A percentile compares a stretch with the other conserved stretches of the same genome.
phyloP scores from a whole-genome alignment of 2,113 vertebrate species.

The Uria aalge region DNA sequence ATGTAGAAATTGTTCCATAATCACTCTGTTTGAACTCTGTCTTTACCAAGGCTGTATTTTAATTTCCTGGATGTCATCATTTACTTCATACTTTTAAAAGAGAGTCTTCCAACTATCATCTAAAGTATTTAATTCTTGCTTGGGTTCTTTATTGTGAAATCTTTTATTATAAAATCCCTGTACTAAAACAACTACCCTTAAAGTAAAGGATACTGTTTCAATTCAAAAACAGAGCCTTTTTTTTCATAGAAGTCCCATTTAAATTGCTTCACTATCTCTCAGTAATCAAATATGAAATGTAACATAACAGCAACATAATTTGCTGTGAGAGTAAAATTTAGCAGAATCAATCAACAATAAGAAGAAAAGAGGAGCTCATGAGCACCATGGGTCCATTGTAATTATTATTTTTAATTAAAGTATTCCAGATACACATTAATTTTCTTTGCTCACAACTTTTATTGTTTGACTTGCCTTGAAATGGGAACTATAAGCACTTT shows the following conservation, averaged over 20 bases:
- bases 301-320: slow-evolving; percentile 35
- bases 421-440: slow-evolving; percentile 32
- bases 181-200: not conserved
- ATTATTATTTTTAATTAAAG: slow-evolving; percentile 58
- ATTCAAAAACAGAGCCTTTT: not conserved
- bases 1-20: not conserved
- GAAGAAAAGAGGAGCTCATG: slow-evolving; percentile 12
- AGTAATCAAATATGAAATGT: slow-evolving; percentile 9
- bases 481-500: slow-evolving; percentile 38
- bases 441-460: slow-evolving; percentile 31
- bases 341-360: slow-evolving; percentile 31
- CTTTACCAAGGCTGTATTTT: not conserved
- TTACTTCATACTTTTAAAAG: not conserved
- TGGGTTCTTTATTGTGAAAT: not conserved
- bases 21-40: not conserved
- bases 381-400: not conserved
- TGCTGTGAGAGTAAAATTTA: slow-evolving; percentile 27
- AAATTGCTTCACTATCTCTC: slow-evolving; percentile 6
- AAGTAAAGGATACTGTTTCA: not conserved
- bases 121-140: not conserved
- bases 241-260: not conserved
- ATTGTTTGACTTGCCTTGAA: slow-evolving; percentile 40
- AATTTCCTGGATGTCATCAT: not conserved
- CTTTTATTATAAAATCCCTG: not conserved
- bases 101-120: not conserved